Percentiles rank a stretch among this genome's conserved stretches.
phyloP scores from a whole-genome alignment of 2,888 invertebrate genomes.

The Platypus cylindrus region DNA sequence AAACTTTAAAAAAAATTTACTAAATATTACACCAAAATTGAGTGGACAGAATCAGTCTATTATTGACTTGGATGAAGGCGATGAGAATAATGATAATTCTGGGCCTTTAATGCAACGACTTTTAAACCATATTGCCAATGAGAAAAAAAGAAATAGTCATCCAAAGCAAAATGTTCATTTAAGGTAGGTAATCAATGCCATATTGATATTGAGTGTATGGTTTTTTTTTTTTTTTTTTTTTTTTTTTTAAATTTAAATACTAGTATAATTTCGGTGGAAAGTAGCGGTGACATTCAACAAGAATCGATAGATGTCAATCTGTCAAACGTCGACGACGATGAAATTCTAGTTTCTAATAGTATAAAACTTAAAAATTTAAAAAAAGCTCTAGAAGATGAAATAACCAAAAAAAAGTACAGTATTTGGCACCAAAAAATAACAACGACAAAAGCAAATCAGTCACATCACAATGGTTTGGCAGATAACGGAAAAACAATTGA shows the following conservation, averaged over 20 bases:
- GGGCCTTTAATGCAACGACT: conserved; percentile 62
- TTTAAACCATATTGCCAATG: conserved; percentile 53
- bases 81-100: conserved; percentile 31
- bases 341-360: conserved; percentile 43
- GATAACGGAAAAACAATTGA: conserved; percentile 4
- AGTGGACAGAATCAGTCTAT: conserved; percentile 42
- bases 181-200: conserved; percentile 36
- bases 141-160: conserved; percentile 40
- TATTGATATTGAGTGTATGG: not conserved
- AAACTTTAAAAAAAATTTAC: conserved; percentile 24
- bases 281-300: conserved; percentile 36
- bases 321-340: conserved; percentile 28
- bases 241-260: conserved; percentile 11
- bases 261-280: conserved; percentile 33
- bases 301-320: conserved; percentile 29
- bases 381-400: conserved; percentile 55
- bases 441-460: too few relatives aligned
- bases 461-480: conserved; percentile 10
- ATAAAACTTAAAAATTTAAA: conserved; percentile 57
- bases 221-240: not conserved
- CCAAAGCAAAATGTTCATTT: conserved; percentile 43
- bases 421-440: conserved; percentile 51
- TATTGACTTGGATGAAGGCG: conserved; percentile 48
- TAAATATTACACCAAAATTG: conserved; percentile 37
- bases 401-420: conserved; percentile 54